Conservation (phyloP, 2,113 vertebrate species). For the Dromas ardeola region DNA sequence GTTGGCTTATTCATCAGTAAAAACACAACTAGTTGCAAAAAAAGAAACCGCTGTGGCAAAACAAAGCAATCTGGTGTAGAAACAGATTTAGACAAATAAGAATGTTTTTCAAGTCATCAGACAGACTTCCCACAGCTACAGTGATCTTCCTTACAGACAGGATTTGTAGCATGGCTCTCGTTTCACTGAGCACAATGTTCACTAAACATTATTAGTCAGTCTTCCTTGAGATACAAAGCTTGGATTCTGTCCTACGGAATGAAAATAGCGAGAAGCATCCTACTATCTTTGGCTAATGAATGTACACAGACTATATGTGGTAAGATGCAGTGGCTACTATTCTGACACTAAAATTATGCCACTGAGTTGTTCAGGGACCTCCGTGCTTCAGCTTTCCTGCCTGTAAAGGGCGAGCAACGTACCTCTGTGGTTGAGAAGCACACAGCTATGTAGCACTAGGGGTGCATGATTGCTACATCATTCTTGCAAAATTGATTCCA, state of each 20-base stretch:
- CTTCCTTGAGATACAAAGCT: background rate
- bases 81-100: background rate
- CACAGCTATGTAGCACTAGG: background rate
- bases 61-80: background rate
- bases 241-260: background rate
- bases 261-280: background rate
- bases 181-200: background rate
- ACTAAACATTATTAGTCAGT: background rate
- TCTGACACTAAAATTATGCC: background rate
- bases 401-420: background rate
- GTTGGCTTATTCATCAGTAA: background rate
- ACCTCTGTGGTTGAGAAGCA: background rate
- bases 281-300: background rate
- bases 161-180: background rate
- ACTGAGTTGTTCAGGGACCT: background rate
- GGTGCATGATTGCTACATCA: background rate
- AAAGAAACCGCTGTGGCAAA: background rate
- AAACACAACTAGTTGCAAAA: background rate
- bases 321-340: background rate
- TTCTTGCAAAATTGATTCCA: constrained; percentile 59
- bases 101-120: background rate
- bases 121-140: background rate
- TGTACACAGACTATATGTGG: background rate
- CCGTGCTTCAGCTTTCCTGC: background rate
- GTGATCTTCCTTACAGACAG: background rate